A percentile compares a stretch with the other conserved stretches of the same genome.
Conservation (phyloP, 53 echinoderm and acorn worm genomes). For the Apostichopus leukothele region DNA sequence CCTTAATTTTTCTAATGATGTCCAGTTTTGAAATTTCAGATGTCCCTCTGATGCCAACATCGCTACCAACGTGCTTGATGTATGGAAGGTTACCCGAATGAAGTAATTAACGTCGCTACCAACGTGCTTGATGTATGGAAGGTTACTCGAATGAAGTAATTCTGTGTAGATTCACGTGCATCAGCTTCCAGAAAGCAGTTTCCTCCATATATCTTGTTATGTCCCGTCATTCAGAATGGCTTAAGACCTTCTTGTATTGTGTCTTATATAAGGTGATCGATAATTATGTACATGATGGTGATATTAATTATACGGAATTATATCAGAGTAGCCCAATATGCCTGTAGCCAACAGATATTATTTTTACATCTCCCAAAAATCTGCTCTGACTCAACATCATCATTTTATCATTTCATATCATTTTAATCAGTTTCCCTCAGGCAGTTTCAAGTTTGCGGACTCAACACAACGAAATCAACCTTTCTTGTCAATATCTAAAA, state of each 20-base stretch:
- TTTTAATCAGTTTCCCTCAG: not conserved
- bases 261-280: conserved; percentile 22
- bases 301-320: not conserved
- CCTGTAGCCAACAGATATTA: not conserved
- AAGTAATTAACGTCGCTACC: conserved; percentile 4
- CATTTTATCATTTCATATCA: not conserved
- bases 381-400: not conserved
- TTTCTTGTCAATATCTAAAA: conserved; percentile 46
- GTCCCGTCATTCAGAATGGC: conserved; percentile 29
- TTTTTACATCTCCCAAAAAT: conserved; percentile 38
- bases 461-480: conserved; percentile 17
- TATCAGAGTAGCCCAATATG: not conserved
- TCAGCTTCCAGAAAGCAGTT: not conserved
- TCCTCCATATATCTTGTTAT: conserved; percentile 29
- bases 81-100: conserved; percentile 5
- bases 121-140: too few species aligned
- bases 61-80: conserved; percentile 20
- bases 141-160: not conserved
- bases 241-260: not conserved
- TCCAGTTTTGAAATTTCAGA: conserved; percentile 43
- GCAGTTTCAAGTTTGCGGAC: not conserved
- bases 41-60: conserved; percentile 6
- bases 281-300: not conserved
- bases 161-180: conserved; percentile 6
- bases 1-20: conserved; percentile 30